phyloP scores from a whole-genome alignment of 2,113 vertebrate genomes.

The Melanerpes aurifrons region DNA sequence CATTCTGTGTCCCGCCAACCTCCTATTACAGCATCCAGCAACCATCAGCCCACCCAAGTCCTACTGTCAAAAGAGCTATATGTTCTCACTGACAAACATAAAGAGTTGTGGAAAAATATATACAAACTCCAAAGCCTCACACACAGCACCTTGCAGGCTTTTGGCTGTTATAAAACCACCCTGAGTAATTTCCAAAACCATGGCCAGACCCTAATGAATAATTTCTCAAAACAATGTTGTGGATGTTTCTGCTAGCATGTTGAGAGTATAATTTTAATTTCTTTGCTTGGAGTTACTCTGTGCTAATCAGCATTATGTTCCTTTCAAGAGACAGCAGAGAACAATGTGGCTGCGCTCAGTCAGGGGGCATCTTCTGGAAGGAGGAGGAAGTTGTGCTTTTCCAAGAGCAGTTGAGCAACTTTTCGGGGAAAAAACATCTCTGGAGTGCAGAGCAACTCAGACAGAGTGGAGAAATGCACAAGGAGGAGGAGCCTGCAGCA shows the following conservation, averaged over 20 bases:
- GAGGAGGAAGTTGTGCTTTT: slow-evolving; percentile 17
- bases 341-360: slow-evolving; percentile 21
- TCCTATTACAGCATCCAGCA: slow-evolving; percentile 51
- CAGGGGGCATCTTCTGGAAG: background rate
- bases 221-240: slow-evolving; percentile 41
- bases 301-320: slow-evolving; percentile 16
- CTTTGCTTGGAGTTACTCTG: background rate
- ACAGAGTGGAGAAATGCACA: background rate
- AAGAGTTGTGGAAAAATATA: slow-evolving; percentile 37
- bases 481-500: background rate
- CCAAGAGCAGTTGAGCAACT: slow-evolving; percentile 46
- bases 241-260: slow-evolving; percentile 28
- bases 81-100: slow-evolving; percentile 14
- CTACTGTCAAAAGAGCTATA: slow-evolving; percentile 49
- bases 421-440: background rate
- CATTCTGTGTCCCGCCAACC: slow-evolving; percentile 39
- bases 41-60: slow-evolving; percentile 59
- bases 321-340: slow-evolving; percentile 43
- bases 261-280: slow-evolving; percentile 9
- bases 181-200: slow-evolving; percentile 54
- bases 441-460: slow-evolving; percentile 10
- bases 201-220: slow-evolving; percentile 39
- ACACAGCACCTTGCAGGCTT: slow-evolving; percentile 36
- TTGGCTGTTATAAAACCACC: slow-evolving; percentile 32
- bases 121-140: slow-evolving; percentile 34